Evolutionary conservation across 2,888 invertebrate genomes (phyloP).

Genomic region (Brachyopa scutellaris): DNA sequence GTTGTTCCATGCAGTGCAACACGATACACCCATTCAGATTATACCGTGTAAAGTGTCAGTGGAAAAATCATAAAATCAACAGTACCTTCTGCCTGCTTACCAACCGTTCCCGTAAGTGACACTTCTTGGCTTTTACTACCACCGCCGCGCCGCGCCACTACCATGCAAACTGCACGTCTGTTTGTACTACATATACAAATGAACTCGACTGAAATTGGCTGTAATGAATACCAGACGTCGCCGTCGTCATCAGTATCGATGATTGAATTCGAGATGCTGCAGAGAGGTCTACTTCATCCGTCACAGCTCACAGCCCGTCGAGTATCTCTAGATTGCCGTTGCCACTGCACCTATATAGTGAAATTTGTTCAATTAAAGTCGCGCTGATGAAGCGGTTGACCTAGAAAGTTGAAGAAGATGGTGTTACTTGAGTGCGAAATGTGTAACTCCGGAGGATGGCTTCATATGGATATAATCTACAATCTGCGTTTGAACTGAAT

Average conservation of each 20-base stretch:
- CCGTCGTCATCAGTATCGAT: slow-evolving; percentile 38
- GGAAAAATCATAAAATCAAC: slow-evolving; percentile 63
- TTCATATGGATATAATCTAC: neutral
- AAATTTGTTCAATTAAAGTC: slow-evolving; percentile 28
- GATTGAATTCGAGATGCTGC: slow-evolving; percentile 66
- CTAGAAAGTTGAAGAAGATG: slow-evolving; percentile 50
- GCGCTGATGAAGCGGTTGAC: slow-evolving; percentile 56
- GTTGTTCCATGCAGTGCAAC: no score
- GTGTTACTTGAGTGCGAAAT: slow-evolving; percentile 44
- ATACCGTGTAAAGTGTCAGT: slow-evolving; percentile 48
- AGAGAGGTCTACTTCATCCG: slow-evolving; percentile 62
- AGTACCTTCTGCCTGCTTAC: slow-evolving; percentile 12
- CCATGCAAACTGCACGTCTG: neutral
- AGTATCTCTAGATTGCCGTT: slow-evolving; percentile 9
- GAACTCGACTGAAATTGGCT: slow-evolving; percentile 36
- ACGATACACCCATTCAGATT: slow-evolving; percentile 1
- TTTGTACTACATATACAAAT: slow-evolving; percentile 5
- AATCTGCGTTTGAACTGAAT: neutral
- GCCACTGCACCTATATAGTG: slow-evolving; percentile 11
- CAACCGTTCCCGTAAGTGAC: slow-evolving; percentile 31
- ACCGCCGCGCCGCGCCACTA: no score
- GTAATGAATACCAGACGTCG: slow-evolving; percentile 64
- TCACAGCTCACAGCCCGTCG: slow-evolving; percentile 56
- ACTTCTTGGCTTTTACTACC: slow-evolving; percentile 57
- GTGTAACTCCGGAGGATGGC: slow-evolving; percentile 3